phyloP scores from a whole-genome alignment of 2,888 invertebrate genomes.

The Invenusta paracnida region DNA sequence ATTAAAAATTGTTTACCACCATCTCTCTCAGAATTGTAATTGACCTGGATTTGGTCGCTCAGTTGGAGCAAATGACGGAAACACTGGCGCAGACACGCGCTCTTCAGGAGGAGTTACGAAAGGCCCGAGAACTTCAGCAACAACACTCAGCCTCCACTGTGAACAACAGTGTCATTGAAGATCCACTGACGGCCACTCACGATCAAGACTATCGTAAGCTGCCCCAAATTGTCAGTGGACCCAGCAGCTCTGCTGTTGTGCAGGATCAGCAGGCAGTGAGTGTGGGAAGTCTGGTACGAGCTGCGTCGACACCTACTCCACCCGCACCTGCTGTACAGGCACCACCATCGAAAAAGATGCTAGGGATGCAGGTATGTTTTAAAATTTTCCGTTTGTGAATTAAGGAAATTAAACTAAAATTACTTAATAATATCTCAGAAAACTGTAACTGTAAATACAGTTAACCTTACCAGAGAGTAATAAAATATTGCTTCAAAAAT shows the following conservation, averaged over 20 bases:
- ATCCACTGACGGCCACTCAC: background rate
- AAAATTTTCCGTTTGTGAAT: no score
- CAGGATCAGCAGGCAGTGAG: no score
- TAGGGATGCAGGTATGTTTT: background rate
- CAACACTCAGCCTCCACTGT: background rate
- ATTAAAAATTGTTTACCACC: no score
- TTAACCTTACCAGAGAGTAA: no score
- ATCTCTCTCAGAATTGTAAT: constrained; percentile 12
- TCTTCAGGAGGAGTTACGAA: constrained; percentile 40
- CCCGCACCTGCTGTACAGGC: background rate
- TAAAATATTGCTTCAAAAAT: no score
- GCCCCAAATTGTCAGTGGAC: background rate
- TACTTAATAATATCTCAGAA: no score
- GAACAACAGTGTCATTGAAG: background rate
- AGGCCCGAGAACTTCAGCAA: constrained; percentile 38
- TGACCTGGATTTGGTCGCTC: constrained; percentile 81
- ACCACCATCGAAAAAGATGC: background rate
- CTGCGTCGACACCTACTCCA: background rate
- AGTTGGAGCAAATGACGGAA: constrained; percentile 69
- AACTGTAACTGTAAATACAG: no score
- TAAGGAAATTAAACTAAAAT: no score
- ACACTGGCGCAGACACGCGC: constrained; percentile 53
- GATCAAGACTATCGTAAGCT: background rate
- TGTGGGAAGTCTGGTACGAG: no score
- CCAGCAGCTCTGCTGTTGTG: no score